A percentile compares a stretch with the other conserved stretches of the same genome.
Conservation (phyloP, 2,888 invertebrate species). For the Seladonia tumulorum region DNA sequence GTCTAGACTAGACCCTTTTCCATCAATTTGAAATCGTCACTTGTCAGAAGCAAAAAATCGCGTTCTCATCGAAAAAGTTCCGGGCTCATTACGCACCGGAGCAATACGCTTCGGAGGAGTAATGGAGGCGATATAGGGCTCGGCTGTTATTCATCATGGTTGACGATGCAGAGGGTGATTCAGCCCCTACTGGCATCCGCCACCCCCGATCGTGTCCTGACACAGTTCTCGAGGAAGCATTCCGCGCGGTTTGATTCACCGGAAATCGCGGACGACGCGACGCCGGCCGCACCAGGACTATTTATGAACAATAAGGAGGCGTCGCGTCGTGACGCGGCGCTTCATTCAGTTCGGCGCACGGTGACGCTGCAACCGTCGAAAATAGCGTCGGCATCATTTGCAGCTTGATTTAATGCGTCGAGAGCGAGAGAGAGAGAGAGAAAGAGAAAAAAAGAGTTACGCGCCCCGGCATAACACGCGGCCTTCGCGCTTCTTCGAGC, state of each 20-base stretch:
- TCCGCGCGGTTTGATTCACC: constrained; percentile 61
- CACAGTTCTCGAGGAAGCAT: constrained; percentile 29
- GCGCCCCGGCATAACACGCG: constrained; percentile 12
- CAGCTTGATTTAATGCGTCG: constrained; percentile 41
- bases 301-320: constrained; percentile 71
- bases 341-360: constrained; percentile 62
- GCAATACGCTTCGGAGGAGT: not conserved
- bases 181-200: constrained; percentile 14
- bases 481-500: constrained; percentile 46
- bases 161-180: constrained; percentile 21
- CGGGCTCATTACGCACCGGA: not conserved
- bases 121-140: not conserved
- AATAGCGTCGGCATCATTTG: constrained; percentile 67
- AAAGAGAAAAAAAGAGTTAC: constrained; percentile 31
- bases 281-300: constrained; percentile 49
- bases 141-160: constrained; percentile 16
- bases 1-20: no score
- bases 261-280: constrained; percentile 45
- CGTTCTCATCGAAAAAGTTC: not conserved
- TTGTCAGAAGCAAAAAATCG: not conserved
- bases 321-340: constrained; percentile 65
- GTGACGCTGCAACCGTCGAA: constrained; percentile 65
- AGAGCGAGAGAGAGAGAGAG: constrained; percentile 17
- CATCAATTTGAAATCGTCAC: not conserved
- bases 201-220: not conserved